Evolutionary conservation across 2,888 invertebrate species (phyloP).

Genomic region (Lasioglossum vierecki): DNA sequence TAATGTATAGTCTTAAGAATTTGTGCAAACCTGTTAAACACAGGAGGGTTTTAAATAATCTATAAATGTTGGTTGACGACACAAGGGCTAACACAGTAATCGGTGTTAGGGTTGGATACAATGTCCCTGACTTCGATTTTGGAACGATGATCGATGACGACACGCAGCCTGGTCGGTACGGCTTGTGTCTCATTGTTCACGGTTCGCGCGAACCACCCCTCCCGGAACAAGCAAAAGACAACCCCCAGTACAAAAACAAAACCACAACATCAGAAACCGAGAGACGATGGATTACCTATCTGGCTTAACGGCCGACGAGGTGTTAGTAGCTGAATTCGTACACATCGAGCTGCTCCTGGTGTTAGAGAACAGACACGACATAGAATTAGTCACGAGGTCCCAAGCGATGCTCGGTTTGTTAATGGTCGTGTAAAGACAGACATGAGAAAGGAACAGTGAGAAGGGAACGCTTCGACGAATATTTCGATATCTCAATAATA

Average conservation of each 20-base stretch:
- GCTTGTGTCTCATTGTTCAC: background rate
- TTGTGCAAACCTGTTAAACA: too few relatives aligned
- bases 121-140: background rate
- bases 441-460: slow-evolving; percentile 21
- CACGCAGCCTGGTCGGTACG: slow-evolving; percentile 27
- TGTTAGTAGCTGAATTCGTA: slow-evolving; percentile 83
- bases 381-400: slow-evolving; percentile 29
- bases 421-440: slow-evolving; percentile 18
- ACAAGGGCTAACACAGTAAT: too few relatives aligned
- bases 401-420: slow-evolving; percentile 20
- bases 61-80: too few relatives aligned
- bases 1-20: too few relatives aligned
- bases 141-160: background rate
- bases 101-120: slow-evolving; percentile 1
- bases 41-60: too few relatives aligned
- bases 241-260: background rate
- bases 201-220: background rate
- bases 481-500: background rate
- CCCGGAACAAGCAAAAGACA: background rate
- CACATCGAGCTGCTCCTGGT: slow-evolving; percentile 81
- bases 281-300: slow-evolving; percentile 79
- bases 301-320: slow-evolving; percentile 81
- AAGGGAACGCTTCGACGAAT: background rate
- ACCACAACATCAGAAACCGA: slow-evolving; percentile 20
- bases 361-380: slow-evolving; percentile 61